A percentile compares a stretch with the other conserved stretches of the same genome.
Evolutionary conservation across 2,888 invertebrate species (phyloP).

Genomic region (Ormyrus thymus): DNA sequence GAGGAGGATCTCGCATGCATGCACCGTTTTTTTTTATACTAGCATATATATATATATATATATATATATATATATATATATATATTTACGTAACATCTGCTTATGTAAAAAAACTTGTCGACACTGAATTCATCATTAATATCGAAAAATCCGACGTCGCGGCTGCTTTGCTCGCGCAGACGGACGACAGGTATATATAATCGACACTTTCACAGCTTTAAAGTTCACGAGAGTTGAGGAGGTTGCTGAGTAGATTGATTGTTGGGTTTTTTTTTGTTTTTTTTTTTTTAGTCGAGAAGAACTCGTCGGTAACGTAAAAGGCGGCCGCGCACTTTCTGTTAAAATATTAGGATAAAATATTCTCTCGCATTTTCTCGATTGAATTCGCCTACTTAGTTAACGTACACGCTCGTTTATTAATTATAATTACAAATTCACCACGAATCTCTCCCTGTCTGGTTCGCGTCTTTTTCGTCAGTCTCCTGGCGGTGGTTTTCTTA

Average conservation of each 20-base stretch:
- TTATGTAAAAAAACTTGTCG: constrained; percentile 36
- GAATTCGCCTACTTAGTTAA: not conserved
- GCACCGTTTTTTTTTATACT: constrained; percentile 10
- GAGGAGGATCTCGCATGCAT: constrained; percentile 23
- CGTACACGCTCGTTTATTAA: constrained; percentile 7
- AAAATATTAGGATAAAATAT: no score
- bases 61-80: no score
- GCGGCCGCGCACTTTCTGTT: no score
- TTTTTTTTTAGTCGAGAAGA: no score
- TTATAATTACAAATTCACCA: constrained; percentile 30
- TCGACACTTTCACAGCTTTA: no score
- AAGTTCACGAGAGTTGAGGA: no score
- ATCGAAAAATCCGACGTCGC: constrained; percentile 6
- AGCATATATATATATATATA: no score
- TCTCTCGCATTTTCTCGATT: no score
- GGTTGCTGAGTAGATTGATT: no score
- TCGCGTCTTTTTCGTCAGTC: constrained; percentile 9
- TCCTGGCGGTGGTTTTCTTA: constrained; percentile 4
- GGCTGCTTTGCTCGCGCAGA: not conserved
- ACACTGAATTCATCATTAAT: constrained; percentile 29
- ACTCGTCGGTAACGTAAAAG: no score
- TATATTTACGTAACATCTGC: not conserved
- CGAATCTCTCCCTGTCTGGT: not conserved
- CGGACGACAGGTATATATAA: no score
- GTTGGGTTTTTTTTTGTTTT: no score